Conservation (phyloP, 2,797 vertebrate genomes). For the Scleropages formosus region DNA sequence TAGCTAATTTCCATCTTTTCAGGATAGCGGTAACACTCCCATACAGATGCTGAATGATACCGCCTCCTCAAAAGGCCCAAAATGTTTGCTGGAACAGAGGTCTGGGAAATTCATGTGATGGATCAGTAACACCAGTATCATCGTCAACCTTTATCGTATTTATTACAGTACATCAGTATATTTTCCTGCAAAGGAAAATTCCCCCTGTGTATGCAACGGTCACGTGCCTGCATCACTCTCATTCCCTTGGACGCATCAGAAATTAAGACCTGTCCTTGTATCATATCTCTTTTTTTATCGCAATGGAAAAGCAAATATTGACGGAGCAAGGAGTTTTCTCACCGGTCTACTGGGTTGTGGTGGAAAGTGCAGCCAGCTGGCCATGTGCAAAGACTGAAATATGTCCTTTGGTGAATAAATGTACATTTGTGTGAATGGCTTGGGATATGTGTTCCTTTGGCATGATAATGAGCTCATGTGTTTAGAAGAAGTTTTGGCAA, state of each 20-base stretch:
- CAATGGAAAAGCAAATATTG: conserved; percentile 14
- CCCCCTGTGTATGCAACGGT: neutral
- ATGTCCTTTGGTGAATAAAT: neutral
- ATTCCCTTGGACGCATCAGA: neutral
- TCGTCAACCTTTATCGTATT: neutral
- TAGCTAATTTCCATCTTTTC: conserved; percentile 37
- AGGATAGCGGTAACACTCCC: conserved; percentile 31
- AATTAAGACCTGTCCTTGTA: conserved; percentile 2
- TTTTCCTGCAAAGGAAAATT: neutral
- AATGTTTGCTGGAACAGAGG: too few relatives aligned
- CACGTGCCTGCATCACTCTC: neutral
- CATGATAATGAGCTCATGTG: neutral
- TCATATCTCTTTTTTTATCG: neutral
- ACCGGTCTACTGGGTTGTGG: neutral
- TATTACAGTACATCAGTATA: neutral
- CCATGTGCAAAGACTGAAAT: neutral
- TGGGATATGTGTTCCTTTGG: neutral
- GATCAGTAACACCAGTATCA: neutral
- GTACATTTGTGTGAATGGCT: neutral
- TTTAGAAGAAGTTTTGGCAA: neutral
- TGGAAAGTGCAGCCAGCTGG: neutral
- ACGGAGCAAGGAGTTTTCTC: neutral
- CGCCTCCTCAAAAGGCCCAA: too few relatives aligned
- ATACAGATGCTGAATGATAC: neutral
- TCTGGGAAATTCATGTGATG: too few relatives aligned